These are phyloP conservation scores for Panagrolaimus sp. DNA, from an alignment of 1,140 invertebrate genomes.

Conservation along the genomic window DNA sequence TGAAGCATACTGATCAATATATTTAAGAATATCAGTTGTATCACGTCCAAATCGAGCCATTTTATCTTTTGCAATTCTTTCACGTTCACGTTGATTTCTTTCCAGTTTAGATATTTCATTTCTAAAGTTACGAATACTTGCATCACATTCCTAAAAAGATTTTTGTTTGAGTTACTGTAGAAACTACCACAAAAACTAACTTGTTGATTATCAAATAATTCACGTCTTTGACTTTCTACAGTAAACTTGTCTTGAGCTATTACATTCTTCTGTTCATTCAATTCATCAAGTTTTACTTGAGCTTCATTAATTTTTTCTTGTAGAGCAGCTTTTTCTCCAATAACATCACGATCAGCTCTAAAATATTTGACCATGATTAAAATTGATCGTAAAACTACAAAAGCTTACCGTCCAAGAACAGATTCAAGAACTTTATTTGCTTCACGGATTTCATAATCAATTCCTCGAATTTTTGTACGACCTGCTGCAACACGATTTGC, in stretches of 20 bases:
- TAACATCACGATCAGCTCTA: not conserved
- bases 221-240: not conserved
- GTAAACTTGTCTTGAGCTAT: not conserved
- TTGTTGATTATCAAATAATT: not conserved
- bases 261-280: no score
- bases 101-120: not conserved
- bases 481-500: not conserved
- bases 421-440: slow-evolving; percentile 6
- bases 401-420: no score
- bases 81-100: not conserved
- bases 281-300: no score
- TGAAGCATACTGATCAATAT: slow-evolving; percentile 13
- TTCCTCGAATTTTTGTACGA: slow-evolving; percentile 14
- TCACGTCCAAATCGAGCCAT: slow-evolving; percentile 27
- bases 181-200: no score
- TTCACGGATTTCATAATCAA: slow-evolving; percentile 7
- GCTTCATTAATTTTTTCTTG: not conserved
- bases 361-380: no score
- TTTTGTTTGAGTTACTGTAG: no score
- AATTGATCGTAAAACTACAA: no score
- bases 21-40: slow-evolving; percentile 19
- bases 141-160: no score
- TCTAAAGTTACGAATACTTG: no score
- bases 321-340: not conserved
- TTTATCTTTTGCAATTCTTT: not conserved